Percentiles rank a stretch among this genome's conserved stretches.
Conservation (phyloP, 2,113 vertebrate genomes). For the Laticauda colubrina region DNA sequence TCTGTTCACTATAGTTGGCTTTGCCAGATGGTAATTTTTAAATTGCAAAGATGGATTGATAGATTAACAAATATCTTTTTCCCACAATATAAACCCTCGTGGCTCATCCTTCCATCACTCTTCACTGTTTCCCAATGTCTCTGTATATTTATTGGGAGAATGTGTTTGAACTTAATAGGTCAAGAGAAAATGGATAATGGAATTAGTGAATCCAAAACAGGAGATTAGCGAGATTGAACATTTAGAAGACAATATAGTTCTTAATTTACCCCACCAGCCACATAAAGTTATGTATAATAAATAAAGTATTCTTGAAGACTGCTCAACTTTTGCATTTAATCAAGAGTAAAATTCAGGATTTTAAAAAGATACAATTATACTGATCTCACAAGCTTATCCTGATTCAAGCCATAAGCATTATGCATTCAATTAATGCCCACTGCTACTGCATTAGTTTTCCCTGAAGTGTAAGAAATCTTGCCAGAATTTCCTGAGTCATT, state of each 20-base stretch:
- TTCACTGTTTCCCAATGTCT: not conserved
- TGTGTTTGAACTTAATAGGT: not conserved
- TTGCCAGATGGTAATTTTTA: not conserved
- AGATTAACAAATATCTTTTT: not conserved
- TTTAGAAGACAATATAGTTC: not conserved
- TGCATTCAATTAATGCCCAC: not conserved
- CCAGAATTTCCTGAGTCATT: not conserved
- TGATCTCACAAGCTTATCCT: not conserved
- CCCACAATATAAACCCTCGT: not conserved
- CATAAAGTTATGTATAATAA: not conserved
- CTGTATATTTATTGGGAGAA: not conserved
- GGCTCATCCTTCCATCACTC: not conserved
- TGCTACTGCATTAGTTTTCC: not conserved
- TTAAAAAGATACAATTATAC: not conserved
- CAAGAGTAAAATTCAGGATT: not conserved
- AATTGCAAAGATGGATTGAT: not conserved
- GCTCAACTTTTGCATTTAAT: not conserved
- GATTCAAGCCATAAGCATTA: not conserved
- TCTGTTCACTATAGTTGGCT: not conserved
- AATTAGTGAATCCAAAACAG: not conserved
- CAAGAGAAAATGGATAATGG: not conserved
- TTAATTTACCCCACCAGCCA: not conserved
- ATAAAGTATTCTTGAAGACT: not conserved
- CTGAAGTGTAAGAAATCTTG: not conserved
- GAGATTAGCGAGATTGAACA: not conserved